These are phyloP conservation scores for Gallirallus australis DNA, from an alignment of 2,797 vertebrate species.

Conservation along the genomic window DNA sequence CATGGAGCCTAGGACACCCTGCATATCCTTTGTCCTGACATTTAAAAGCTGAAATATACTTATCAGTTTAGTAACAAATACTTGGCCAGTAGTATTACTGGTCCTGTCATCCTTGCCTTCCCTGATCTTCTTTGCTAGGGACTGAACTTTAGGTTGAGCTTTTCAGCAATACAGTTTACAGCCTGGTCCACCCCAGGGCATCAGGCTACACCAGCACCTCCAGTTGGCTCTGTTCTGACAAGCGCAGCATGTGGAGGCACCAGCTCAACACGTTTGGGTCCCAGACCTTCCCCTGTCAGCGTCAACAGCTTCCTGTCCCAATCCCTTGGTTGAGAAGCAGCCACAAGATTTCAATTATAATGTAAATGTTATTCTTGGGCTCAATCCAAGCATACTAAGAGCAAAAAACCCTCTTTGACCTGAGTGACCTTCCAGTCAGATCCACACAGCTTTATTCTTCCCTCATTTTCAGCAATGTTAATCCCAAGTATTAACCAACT, in stretches of 20 bases:
- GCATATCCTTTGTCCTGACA: neutral
- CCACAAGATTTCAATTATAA: neutral
- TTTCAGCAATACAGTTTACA: neutral
- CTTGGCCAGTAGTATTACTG: neutral
- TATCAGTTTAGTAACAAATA: neutral
- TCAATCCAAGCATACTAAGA: neutral
- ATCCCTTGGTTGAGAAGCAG: neutral
- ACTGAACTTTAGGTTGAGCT: neutral
- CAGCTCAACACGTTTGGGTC: neutral
- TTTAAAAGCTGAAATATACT: neutral
- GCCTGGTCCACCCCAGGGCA: neutral
- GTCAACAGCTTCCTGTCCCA: neutral
- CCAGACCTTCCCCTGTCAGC: neutral
- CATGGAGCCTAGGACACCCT: neutral
- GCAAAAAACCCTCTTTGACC: neutral
- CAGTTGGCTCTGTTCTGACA: neutral
- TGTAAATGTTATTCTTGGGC: neutral
- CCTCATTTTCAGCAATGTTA: neutral
- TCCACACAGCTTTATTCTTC: neutral
- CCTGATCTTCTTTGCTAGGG: neutral
- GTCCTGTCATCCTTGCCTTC: neutral
- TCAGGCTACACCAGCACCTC: neutral
- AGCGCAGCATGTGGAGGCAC: neutral
- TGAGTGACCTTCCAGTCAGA: neutral
- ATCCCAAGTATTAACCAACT: conserved; percentile 27